phyloP scores from a whole-genome alignment of 2,797 vertebrate genomes.

The Enteromius trimaculatus region DNA sequence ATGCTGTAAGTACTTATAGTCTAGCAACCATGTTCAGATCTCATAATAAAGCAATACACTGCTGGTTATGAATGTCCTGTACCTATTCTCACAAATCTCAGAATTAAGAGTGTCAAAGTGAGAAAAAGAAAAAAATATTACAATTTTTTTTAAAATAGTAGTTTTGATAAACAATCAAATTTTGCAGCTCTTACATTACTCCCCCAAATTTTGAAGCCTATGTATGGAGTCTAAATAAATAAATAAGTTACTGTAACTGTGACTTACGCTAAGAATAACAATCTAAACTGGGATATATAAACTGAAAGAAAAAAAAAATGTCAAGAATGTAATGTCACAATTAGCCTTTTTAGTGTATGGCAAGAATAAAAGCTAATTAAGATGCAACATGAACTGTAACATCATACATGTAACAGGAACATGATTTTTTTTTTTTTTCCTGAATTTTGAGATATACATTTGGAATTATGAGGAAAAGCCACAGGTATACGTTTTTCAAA shows the following conservation, averaged over 20 bases:
- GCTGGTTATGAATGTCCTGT: not conserved
- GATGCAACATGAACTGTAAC: not conserved
- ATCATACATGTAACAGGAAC: too few species aligned
- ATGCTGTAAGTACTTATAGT: slow-evolving; percentile 79
- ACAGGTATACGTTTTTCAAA: not conserved
- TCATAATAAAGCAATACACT: not conserved
- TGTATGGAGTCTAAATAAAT: not conserved
- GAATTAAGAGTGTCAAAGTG: not conserved
- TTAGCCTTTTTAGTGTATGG: not conserved
- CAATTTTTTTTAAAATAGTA: not conserved
- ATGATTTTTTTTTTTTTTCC: too few species aligned
- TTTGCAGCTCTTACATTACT: not conserved
- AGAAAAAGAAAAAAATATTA: not conserved
- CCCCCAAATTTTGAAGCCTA: not conserved
- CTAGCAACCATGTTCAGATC: not conserved
- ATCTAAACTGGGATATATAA: not conserved
- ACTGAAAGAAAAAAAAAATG: not conserved
- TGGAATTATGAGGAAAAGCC: not conserved
- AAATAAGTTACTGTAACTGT: not conserved
- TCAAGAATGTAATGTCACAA: not conserved
- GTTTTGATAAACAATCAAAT: not conserved
- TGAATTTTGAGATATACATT: not conserved
- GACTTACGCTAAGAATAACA: not conserved
- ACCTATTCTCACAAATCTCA: not conserved
- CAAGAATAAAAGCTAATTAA: not conserved